Evolutionary conservation across 2,888 invertebrate genomes (phyloP).

Genomic region (Plusia festucae): DNA sequence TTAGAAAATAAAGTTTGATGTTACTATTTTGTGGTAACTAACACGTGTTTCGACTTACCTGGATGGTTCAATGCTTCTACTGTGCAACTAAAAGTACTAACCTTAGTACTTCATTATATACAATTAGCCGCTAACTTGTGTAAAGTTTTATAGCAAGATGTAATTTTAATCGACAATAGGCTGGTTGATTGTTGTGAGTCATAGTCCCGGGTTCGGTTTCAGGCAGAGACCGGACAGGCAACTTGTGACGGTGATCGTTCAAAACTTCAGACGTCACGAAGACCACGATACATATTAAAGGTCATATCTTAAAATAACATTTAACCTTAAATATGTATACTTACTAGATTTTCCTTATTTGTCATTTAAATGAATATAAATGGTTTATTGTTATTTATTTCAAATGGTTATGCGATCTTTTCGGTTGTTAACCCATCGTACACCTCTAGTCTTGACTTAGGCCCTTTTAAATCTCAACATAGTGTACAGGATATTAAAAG

Average conservation of each 20-base stretch:
- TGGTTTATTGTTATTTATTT: too few species aligned
- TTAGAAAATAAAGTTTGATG: not conserved
- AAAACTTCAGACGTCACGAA: not conserved
- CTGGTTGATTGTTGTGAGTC: slow-evolving; percentile 9
- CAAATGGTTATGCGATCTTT: too few species aligned
- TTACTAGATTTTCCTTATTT: not conserved
- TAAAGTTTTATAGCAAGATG: slow-evolving; percentile 18
- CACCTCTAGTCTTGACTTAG: too few species aligned
- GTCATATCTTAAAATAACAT: slow-evolving; percentile 11
- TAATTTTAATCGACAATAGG: slow-evolving; percentile 18
- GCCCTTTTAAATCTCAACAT: too few species aligned
- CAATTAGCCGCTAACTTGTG: slow-evolving; percentile 27
- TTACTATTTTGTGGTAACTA: not conserved
- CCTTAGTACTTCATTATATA: slow-evolving; percentile 33
- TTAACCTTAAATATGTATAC: slow-evolving; percentile 1
- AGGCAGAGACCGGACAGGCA: not conserved
- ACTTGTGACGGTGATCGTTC: slow-evolving; percentile 5
- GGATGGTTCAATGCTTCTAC: slow-evolving; percentile 11
- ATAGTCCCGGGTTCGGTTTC: slow-evolving; percentile 21
- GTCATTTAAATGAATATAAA: too few species aligned
- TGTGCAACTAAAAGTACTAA: slow-evolving; percentile 22
- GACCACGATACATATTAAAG: not conserved
- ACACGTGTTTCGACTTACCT: slow-evolving; percentile 32
- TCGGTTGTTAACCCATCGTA: too few species aligned
- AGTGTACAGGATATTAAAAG: too few species aligned